Evolutionary conservation across 2,113 vertebrate species (phyloP).

Genomic region (Mobula birostris): DNA sequence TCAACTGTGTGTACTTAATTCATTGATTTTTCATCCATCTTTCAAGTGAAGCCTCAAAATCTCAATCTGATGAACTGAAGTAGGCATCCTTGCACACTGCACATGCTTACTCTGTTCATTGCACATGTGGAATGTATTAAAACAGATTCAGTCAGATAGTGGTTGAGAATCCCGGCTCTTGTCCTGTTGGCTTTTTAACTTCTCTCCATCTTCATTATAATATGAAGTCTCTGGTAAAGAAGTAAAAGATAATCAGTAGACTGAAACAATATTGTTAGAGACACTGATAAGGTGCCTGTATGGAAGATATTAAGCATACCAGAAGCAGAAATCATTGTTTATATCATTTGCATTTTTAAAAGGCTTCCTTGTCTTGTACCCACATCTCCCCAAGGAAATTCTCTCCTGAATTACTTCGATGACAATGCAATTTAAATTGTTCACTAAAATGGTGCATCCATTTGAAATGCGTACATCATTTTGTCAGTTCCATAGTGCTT

Average conservation of each 20-base stretch:
- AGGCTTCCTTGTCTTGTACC: not conserved
- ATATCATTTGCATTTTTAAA: not conserved
- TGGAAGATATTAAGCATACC: not conserved
- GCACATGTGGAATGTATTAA: not conserved
- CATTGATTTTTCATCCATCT: not conserved
- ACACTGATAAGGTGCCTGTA: not conserved
- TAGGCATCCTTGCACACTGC: not conserved
- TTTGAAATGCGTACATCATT: not conserved
- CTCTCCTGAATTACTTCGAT: not conserved
- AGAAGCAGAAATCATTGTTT: not conserved
- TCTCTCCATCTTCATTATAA: constrained; percentile 31
- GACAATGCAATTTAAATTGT: not conserved
- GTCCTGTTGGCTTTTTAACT: not conserved
- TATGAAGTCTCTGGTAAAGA: not conserved
- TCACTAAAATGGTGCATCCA: not conserved
- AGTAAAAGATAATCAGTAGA: not conserved
- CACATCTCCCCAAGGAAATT: not conserved
- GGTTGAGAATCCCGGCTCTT: not conserved
- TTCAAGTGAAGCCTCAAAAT: constrained; percentile 11
- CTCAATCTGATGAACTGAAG: not conserved
- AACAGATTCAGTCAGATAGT: not conserved
- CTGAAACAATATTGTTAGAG: not conserved
- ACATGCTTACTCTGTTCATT: not conserved
- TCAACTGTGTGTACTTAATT: not conserved
- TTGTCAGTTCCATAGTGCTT: not conserved